Evolutionary conservation across 2,888 invertebrate species (phyloP).

Genomic region (Synergus gifuensis): DNA sequence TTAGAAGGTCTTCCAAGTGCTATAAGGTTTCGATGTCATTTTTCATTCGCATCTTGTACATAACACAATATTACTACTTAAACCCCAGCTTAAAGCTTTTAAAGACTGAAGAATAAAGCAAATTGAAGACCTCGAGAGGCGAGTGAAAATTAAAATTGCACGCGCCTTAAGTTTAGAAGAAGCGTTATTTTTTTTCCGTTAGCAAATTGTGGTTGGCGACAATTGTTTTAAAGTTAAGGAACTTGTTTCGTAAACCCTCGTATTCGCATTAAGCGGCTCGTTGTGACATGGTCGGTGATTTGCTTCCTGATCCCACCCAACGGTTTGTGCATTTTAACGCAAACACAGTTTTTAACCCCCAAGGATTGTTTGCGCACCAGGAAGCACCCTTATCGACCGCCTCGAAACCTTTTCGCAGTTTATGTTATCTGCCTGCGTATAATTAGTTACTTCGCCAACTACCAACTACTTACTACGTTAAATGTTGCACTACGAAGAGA

Average conservation of each 20-base stretch:
- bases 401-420: constrained; percentile 27
- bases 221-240: background rate
- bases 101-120: background rate
- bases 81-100: background rate
- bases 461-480: too few species aligned
- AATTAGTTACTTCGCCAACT: constrained; percentile 32
- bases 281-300: constrained; percentile 30
- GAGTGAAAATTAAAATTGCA: background rate
- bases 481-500: constrained; percentile 34
- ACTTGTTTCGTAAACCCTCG: background rate
- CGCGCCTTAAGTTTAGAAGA: background rate
- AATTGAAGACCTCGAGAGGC: background rate
- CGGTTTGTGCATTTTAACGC: constrained; percentile 20
- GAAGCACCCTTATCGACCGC: constrained; percentile 23
- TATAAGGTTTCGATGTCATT: constrained; percentile 32
- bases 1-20: constrained; percentile 20
- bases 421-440: background rate
- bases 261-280: background rate
- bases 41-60: background rate
- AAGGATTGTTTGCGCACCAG: constrained; percentile 19
- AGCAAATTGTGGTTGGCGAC: background rate
- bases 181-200: background rate
- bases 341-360: constrained; percentile 10
- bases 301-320: background rate
- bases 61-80: background rate